Conservation (phyloP, 2,888 invertebrate species). For the Melipona beecheii region DNA sequence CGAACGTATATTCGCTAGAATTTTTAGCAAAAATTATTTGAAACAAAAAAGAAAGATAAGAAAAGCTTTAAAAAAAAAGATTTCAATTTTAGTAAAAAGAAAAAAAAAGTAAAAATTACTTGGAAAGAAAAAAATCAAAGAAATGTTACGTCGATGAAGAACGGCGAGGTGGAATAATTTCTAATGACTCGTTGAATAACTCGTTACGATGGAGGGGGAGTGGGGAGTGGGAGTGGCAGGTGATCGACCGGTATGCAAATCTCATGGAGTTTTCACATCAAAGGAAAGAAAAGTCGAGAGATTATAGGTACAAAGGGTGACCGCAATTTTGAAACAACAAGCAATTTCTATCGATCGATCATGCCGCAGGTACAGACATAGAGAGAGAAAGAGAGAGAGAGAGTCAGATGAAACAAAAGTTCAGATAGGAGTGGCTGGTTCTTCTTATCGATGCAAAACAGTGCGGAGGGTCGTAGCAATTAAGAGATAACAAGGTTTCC, state of each 20-base stretch:
- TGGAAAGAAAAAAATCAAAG: background rate
- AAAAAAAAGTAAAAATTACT: background rate
- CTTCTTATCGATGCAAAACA: slow-evolving; percentile 84
- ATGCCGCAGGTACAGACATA: slow-evolving; percentile 23
- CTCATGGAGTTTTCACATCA: background rate
- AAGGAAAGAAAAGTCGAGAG: slow-evolving; percentile 12
- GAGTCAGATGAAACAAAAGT: slow-evolving; percentile 55
- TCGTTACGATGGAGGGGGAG: background rate
- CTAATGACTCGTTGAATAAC: slow-evolving; percentile 4
- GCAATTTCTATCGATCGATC: slow-evolving; percentile 47
- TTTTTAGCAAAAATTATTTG: too few species aligned
- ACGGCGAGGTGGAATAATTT: slow-evolving; percentile 7
- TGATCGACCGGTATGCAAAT: slow-evolving; percentile 15
- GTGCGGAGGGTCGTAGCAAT: slow-evolving; percentile 83
- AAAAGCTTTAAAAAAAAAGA: too few species aligned
- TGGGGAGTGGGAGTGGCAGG: background rate
- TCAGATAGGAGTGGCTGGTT: slow-evolving; percentile 56
- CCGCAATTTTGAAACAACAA: slow-evolving; percentile 31
- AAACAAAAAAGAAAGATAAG: too few species aligned
- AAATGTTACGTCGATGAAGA: background rate
- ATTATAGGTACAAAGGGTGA: slow-evolving; percentile 28
- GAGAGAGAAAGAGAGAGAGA: background rate
- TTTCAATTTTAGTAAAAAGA: too few species aligned
- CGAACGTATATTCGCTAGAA: too few species aligned
- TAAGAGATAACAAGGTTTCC: slow-evolving; percentile 84